Evolutionary conservation across 2,888 invertebrate species (phyloP), one percentile per base, ranked within the genome.

Genomic region (Shargacucullia verbasci): DNA sequence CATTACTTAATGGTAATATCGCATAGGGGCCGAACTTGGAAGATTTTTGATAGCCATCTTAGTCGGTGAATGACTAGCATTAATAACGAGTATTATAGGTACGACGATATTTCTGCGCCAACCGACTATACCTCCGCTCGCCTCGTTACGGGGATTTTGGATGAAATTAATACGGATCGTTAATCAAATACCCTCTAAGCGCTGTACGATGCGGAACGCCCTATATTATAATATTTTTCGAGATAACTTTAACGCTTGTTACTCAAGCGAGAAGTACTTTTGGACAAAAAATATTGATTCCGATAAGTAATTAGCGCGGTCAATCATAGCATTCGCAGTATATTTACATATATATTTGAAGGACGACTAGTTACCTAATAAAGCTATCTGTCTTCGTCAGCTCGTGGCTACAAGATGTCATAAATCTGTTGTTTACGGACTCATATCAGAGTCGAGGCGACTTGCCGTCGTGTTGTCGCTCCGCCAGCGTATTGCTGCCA

Each of bases 91-190:
- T 69, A 78, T 81, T 82, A 77, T 73, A 80, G 76, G 73, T 80
- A 76, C 57, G 80, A 71, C 77, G 74, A 81, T 82, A 84, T 83
- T 81, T 80, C 80, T 73, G 61, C 66, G 68, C 56, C 61, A 50
- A 65, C 75, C 76, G 68, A 62, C 71, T 78, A 76, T 77, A 78
- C 74, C 81, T 81, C 73, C 72, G 52, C 72, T 74, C 63, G 69
- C 77, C 83, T 88, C 87, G 86, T 89, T 87, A 87, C 83, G 78
- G 76, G 80, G 82, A 86, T 86, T 88, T 87, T 78, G 83, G 83
- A 79, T 76, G 80, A 87, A 88, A 90, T 90, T 89, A 90, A 90
- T 90, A 86, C 65, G 80, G 85, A 85, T 88, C 87, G 86, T 90
- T 89, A 87, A 89, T 90, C 90, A 90, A 89, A 89, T 82, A 85